A percentile compares a stretch with the other conserved stretches of the same genome.
Conservation (phyloP, 2,113 vertebrate genomes). For the Tauraco erythrolophus region DNA sequence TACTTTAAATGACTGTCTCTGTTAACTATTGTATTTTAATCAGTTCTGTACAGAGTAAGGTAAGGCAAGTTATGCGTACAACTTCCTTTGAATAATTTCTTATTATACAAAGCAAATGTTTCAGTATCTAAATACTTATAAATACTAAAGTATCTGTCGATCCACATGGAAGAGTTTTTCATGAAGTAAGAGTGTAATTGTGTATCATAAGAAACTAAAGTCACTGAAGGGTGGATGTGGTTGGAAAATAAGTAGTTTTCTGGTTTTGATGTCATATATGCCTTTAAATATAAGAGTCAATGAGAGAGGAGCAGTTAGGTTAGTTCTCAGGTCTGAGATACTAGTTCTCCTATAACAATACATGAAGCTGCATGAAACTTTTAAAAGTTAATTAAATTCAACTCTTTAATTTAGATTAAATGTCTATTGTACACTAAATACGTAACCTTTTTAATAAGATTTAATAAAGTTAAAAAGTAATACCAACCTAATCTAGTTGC, state of each 20-base stretch:
- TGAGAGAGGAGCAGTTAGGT: not conserved
- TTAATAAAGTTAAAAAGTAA: slow-evolving; percentile 59
- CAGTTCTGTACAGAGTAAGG: not conserved
- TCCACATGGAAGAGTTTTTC: not conserved
- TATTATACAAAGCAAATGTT: not conserved
- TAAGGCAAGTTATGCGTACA: not conserved
- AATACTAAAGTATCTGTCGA: not conserved
- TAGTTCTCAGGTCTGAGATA: not conserved
- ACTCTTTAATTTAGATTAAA: slow-evolving; percentile 64
- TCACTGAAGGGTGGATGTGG: not conserved
- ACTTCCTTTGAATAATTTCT: not conserved
- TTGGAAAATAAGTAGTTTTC: not conserved
- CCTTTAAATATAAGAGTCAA: not conserved
- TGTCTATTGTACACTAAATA: slow-evolving; percentile 55
- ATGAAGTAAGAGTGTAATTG: rapidly evolving
- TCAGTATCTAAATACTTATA: not conserved
- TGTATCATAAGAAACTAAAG: not conserved
- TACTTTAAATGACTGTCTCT: not conserved
- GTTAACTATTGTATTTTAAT: not conserved
- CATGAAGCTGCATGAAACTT: not conserved
- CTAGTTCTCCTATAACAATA: not conserved
- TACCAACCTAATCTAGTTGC: slow-evolving; percentile 51
- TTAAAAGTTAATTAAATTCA: slow-evolving; percentile 47
- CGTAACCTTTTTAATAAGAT: slow-evolving; percentile 21
- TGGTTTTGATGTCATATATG: not conserved